These are phyloP conservation scores for Thalpophila matura DNA, from an alignment of 2,888 invertebrate genomes.

Conservation along the genomic window DNA sequence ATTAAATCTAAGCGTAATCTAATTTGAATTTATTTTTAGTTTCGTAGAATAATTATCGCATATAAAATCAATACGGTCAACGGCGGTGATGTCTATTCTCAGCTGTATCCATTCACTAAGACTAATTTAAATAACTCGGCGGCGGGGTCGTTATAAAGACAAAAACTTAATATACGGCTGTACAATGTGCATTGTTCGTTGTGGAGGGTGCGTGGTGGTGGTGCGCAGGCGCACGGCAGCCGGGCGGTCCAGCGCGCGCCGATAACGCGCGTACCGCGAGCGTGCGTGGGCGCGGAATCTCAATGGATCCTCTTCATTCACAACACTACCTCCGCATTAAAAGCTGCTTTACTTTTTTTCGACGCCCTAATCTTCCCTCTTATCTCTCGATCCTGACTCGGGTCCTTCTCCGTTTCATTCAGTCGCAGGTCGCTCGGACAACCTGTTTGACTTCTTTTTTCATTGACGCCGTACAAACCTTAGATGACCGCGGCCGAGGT, in stretches of 20 bases:
- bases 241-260: slow-evolving; percentile 65
- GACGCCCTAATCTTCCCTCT: slow-evolving; percentile 88
- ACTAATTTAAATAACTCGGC: slow-evolving; percentile 79
- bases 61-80: neutral
- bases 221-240: slow-evolving; percentile 66
- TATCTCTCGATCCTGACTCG: slow-evolving; percentile 88
- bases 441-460: slow-evolving; percentile 90
- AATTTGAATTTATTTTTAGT: slow-evolving; percentile 28
- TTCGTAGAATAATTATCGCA: neutral
- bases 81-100: slow-evolving; percentile 54
- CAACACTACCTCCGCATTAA: slow-evolving; percentile 89
- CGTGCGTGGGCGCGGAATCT: slow-evolving; percentile 87
- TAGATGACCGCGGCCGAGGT: slow-evolving; percentile 90
- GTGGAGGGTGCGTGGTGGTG: slow-evolving; percentile 57
- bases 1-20: slow-evolving; percentile 62
- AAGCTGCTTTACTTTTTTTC: slow-evolving; percentile 87
- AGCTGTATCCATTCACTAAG: slow-evolving; percentile 69
- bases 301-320: slow-evolving; percentile 90
- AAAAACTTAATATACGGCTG: slow-evolving; percentile 72
- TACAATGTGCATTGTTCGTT: slow-evolving; percentile 78
- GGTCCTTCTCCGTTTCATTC: slow-evolving; percentile 89
- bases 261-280: slow-evolving; percentile 74
- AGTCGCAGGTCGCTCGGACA: slow-evolving; percentile 85
- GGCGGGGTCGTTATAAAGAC: slow-evolving; percentile 72
- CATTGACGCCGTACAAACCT: slow-evolving; percentile 89